Base-by-base conservation (phyloP, 35 echinoderm and acorn worm species). In the Diadema setosum region DNA sequence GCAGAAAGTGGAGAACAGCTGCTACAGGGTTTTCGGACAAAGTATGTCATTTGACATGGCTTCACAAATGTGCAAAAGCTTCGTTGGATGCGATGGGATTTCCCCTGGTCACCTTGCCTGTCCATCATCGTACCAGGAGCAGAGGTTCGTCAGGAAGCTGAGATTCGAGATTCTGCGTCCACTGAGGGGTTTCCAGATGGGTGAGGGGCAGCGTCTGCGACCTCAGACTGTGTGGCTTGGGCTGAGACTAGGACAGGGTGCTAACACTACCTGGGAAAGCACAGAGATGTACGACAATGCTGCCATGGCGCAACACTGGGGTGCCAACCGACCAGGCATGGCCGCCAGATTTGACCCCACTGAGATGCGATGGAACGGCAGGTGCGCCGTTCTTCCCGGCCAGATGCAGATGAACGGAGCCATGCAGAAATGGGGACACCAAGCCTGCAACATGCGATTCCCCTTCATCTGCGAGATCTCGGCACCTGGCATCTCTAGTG, bases 21-120 rank as follows among this genome's bases (percentile, higher is more conserved):
- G 73, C 20, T 78, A 78, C 73, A 33, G 73, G 29, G 73, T 36
- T 41, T 78, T 78, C 25, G 73, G 35, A 3, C 37, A 44, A 21
- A 42, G 18, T 34, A 44, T n/a, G 73, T 41, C 34, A n/a, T 78
- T 41, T 24, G 73, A 78, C 73, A 39, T 39, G 40, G 73, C 73
- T 36, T 39, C 73, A 21, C 35, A 78, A 36, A 15, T 20, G 2
- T 78, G 73, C 21, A 78, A 44, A 41, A 7, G 14, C 5, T 78
- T 78, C n/a, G 11, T 9, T 35, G 73, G 73, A 78, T 78, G 73
- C n/a, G 73, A 78, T 21, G 73, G 73, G 12, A 78, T 78, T n/a
- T 42, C 73, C 9, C 35, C 33, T 8, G 73, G 73, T 5, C 73
- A 78, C 25, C 73, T 78, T 5, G 33, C 35, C 12, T 14, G 15